Percentiles rank a stretch among this genome's conserved stretches.
These are phyloP conservation scores for Scyliorhinus canicula DNA, from an alignment of 2,797 vertebrate genomes.

Conservation along the genomic window DNA sequence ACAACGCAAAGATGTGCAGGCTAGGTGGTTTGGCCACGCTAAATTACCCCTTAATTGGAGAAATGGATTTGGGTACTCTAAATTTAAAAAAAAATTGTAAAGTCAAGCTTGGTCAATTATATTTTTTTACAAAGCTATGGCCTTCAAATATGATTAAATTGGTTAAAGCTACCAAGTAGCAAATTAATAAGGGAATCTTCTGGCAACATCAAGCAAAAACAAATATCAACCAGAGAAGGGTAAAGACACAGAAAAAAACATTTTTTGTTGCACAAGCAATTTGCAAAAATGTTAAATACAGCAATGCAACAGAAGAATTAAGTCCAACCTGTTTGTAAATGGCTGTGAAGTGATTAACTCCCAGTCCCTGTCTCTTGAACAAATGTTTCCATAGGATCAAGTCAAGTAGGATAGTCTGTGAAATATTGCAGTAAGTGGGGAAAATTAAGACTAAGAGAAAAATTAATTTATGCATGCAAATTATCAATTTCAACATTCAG, in stretches of 20 bases:
- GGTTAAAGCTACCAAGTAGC: too few species aligned
- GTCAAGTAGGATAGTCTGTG: slow-evolving; percentile 97
- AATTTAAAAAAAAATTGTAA: too few species aligned
- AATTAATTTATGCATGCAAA: slow-evolving; percentile 54
- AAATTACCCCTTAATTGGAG: too few species aligned
- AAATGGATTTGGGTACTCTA: too few species aligned
- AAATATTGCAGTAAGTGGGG: slow-evolving; percentile 71
- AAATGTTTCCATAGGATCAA: slow-evolving; percentile 96
- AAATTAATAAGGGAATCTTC: too few species aligned
- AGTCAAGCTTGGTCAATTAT: neutral
- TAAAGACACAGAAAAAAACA: neutral
- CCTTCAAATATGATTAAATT: neutral
- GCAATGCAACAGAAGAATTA: slow-evolving; percentile 50
- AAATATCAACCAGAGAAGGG: neutral
- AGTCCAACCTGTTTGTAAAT: slow-evolving; percentile 88
- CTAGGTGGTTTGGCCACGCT: too few species aligned
- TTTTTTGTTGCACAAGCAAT: neutral
- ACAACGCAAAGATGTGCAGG: too few species aligned
- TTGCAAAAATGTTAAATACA: neutral
- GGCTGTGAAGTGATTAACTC: slow-evolving; percentile 75
- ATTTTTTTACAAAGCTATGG: neutral
- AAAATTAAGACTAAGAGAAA: slow-evolving; percentile 72
- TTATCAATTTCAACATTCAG: neutral
- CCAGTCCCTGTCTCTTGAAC: slow-evolving; percentile 95
- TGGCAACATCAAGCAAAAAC: neutral